phyloP scores from a whole-genome alignment of 2,113 vertebrate genomes.

The Prunella fulvescens region DNA sequence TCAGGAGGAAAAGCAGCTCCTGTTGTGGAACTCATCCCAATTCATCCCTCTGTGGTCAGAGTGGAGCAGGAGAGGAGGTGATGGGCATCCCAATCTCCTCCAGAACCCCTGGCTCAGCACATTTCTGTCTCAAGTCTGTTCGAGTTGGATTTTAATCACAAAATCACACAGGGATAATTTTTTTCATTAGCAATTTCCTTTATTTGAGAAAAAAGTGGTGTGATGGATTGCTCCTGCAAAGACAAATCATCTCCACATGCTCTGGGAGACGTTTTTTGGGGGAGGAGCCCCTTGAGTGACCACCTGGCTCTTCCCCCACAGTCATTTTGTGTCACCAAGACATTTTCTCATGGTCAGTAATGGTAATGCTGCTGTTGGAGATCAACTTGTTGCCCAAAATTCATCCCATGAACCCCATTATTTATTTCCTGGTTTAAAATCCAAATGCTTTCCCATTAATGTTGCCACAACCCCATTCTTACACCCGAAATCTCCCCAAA shows the following conservation, averaged over 20 bases:
- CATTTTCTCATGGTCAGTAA: neutral
- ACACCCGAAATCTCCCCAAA: neutral
- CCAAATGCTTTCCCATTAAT: neutral
- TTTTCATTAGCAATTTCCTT: neutral
- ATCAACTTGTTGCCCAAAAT: neutral
- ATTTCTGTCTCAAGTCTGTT: neutral
- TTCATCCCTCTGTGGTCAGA: neutral
- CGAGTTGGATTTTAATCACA: neutral
- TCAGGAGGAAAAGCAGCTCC: neutral
- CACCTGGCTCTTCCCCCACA: neutral
- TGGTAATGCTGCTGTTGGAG: neutral
- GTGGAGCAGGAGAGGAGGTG: neutral
- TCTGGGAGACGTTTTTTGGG: neutral
- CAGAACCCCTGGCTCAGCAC: no score
- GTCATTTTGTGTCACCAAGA: neutral
- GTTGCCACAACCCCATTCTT: neutral
- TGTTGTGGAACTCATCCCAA: neutral
- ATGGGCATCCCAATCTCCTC: neutral
- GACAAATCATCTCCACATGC: fast-evolving
- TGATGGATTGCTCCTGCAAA: neutral
- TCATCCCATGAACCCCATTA: no score
- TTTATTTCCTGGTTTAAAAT: neutral
- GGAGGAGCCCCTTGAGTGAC: neutral
- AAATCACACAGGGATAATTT: neutral
- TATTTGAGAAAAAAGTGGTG: neutral